Base-by-base conservation (phyloP, 2,888 invertebrate species). In the Oscheius sp. region DNA sequence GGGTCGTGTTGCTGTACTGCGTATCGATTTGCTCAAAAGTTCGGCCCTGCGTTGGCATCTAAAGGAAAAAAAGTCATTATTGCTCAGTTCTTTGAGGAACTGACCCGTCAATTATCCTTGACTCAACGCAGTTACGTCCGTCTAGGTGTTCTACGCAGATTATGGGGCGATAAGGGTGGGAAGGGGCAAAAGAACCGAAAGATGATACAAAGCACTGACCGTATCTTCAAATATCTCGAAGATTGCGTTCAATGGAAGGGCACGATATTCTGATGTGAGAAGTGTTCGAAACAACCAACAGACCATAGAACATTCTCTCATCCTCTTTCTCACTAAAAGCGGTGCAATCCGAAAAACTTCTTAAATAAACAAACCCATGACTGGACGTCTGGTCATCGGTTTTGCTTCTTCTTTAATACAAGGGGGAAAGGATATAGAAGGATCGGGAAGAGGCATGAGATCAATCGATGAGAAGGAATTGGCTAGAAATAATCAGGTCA, bases 261-360 rank as follows among this genome's bases (percentile, higher is more conserved):
- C 79, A 13, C 80, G 79, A 72, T 80, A 82, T 49, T 82, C 82
- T 0, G 82, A 78, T 12, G 82, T 78, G 45, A 82, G 76, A 12
- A 82, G 72, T 16, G 79, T 80, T 58, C 82, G 74, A 66, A 82
- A 80, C 41, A 82, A 71, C 82, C 82, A 82, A 52, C 82, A 82
- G 21, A 80, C 77, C 78, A 82, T 77, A 23, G 80, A 76, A 46
- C 82, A 82, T 53, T 82, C 82, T 41, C 80, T 78, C 46, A 76
- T 61, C 41, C 78, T 72, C 66, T 77, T 77, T 41, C 79, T 74
- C 27, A 80, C 79, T 80, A 63, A 69, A 81, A 76, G 58, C 13
- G 53, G 21, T 13, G 21, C 13, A 27, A 56, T 35, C 13, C 23
- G 35, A 69, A n/a, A 46, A 58, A 6, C 16, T 35, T 45, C 7